A percentile compares a stretch with the other conserved stretches of the same genome.
These are phyloP conservation scores for Thalassoma bifasciatum DNA, from an alignment of 2,113 vertebrate genomes.

Conservation along the genomic window DNA sequence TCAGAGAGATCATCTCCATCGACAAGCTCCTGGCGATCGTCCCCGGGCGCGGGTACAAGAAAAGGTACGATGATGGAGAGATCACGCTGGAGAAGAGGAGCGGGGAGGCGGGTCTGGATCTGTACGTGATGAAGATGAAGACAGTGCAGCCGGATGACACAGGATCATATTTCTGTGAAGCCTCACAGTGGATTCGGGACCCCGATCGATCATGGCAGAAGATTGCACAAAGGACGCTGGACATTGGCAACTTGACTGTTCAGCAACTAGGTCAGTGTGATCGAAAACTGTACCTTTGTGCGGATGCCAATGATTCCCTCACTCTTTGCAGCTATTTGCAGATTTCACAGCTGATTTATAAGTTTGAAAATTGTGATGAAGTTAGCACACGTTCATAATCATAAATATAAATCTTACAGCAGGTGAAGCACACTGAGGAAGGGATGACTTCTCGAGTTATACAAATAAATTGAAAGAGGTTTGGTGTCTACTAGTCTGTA, in stretches of 20 bases:
- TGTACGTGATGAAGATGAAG: constrained; percentile 85
- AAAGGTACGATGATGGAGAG: constrained; percentile 81
- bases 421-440: background rate
- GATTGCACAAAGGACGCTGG: constrained; percentile 86
- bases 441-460: background rate
- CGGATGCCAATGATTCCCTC: background rate
- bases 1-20: constrained; percentile 84
- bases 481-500: constrained; percentile 16
- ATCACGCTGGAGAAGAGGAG: constrained; percentile 85
- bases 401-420: background rate
- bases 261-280: constrained; percentile 84
- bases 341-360: background rate
- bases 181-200: constrained; percentile 88
- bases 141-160: constrained; percentile 80
- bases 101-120: constrained; percentile 73
- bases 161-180: constrained; percentile 89
- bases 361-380: background rate
- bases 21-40: constrained; percentile 81
- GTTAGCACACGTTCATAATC: background rate
- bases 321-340: background rate
- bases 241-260: constrained; percentile 87
- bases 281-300: background rate
- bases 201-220: constrained; percentile 87
- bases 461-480: constrained; percentile 12
- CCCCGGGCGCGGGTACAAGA: constrained; percentile 74